phyloP scores from a whole-genome alignment of 2,888 invertebrate species.

The Harpalus rufipes region DNA sequence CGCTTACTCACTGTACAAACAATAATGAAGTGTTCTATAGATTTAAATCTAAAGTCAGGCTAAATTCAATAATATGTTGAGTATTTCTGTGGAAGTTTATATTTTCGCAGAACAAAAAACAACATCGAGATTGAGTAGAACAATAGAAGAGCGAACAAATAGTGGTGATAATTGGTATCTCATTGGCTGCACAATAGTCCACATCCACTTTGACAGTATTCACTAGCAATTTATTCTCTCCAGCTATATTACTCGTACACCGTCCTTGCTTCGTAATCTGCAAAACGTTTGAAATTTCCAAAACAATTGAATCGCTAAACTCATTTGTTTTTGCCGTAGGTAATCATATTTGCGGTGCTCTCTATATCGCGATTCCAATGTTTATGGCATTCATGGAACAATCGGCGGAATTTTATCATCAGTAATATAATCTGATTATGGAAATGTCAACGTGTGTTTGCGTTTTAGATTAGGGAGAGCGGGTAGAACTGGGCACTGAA shows the following conservation, averaged over 20 bases:
- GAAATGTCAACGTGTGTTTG: conserved; percentile 67
- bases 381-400: conserved; percentile 57
- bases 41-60: not conserved
- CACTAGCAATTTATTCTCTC: conserved; percentile 4
- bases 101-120: not conserved
- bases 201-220: conserved; percentile 4
- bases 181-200: not conserved
- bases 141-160: not conserved
- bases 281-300: conserved; percentile 60
- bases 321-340: conserved; percentile 62
- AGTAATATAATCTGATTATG: conserved; percentile 67
- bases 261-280: conserved; percentile 48
- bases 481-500: conserved; percentile 18
- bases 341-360: conserved; percentile 62
- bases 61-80: not conserved
- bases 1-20: too few relatives aligned
- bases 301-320: conserved; percentile 62
- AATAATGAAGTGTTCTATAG: too few relatives aligned
- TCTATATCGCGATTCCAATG: conserved; percentile 58
- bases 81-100: not conserved
- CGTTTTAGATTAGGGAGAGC: conserved; percentile 64
- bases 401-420: conserved; percentile 66
- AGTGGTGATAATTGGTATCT: not conserved
- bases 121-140: not conserved
- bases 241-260: not conserved